Evolutionary conservation across 1,140 invertebrate species (phyloP).

Genomic region (Leptinotarsa defecta): DNA sequence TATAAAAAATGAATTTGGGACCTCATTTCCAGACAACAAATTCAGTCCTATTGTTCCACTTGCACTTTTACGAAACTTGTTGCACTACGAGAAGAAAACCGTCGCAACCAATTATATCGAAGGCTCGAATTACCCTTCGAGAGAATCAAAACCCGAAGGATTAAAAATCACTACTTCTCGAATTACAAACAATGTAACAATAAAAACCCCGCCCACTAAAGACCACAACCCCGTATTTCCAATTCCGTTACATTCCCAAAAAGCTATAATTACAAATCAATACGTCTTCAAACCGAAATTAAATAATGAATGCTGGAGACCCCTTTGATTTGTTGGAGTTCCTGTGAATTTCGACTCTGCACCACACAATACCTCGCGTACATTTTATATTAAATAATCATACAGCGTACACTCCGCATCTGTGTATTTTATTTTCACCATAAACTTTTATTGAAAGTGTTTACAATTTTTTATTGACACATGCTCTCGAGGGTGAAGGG

Average conservation of each 20-base stretch:
- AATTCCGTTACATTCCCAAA: conserved; percentile 24
- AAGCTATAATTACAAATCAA: conserved; percentile 9
- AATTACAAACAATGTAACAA: conserved; percentile 4
- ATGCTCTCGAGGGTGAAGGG: conserved; percentile 23
- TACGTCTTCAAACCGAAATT: conserved; percentile 1
- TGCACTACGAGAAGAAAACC: too few species aligned
- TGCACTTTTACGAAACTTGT: too few species aligned
- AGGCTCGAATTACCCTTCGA: background rate
- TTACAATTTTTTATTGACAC: conserved; percentile 26
- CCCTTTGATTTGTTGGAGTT: background rate
- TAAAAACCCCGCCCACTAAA: conserved; percentile 9
- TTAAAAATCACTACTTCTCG: conserved; percentile 2
- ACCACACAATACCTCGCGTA: background rate
- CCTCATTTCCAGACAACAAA: too few species aligned
- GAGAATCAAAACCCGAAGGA: background rate
- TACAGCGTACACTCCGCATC: conserved; percentile 22
- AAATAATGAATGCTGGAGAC: background rate
- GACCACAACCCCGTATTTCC: conserved; percentile 8
- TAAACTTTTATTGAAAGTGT: conserved; percentile 26
- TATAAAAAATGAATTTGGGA: too few species aligned
- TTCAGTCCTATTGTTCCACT: too few species aligned
- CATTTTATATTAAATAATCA: conserved; percentile 1
- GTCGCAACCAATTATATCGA: background rate
- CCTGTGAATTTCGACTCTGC: background rate
- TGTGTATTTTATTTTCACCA: conserved; percentile 24